A percentile compares a stretch with the other conserved stretches of the same genome.
Evolutionary conservation across 2,113 vertebrate genomes (phyloP).

Genomic region (Gambusia affinis): DNA sequence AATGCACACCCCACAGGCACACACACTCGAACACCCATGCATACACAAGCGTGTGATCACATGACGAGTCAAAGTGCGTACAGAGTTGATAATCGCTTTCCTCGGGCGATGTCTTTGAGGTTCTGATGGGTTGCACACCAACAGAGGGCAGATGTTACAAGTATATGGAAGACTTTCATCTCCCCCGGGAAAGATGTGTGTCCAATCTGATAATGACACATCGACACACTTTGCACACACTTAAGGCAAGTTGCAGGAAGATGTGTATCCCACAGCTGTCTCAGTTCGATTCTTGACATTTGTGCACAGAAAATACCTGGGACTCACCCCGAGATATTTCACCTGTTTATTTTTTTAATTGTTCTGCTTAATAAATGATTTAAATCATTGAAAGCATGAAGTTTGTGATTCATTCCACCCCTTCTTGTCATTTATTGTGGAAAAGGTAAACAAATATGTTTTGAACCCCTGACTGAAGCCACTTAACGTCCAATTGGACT

Average conservation of each 20-base stretch:
- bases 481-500: constrained; percentile 89
- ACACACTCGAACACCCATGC: constrained; percentile 2
- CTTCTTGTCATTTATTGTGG: constrained; percentile 28
- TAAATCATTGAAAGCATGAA: neutral
- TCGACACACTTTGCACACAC: constrained; percentile 58
- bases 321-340: constrained; percentile 8
- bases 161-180: constrained; percentile 74
- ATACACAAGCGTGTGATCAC: constrained; percentile 50
- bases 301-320: constrained; percentile 13
- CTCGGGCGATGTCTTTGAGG: constrained; percentile 67
- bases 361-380: neutral
- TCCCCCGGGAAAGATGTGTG: constrained; percentile 74
- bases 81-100: constrained; percentile 60
- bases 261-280: constrained; percentile 48
- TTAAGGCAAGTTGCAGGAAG: constrained; percentile 52
- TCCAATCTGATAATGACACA: constrained; percentile 78
- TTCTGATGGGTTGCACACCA: constrained; percentile 50
- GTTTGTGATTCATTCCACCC: neutral
- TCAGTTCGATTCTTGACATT: constrained; percentile 28
- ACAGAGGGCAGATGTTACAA: constrained; percentile 69
- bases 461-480: constrained; percentile 66
- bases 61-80: constrained; percentile 32
- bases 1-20: constrained; percentile 2
- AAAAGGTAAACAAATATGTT: constrained; percentile 60
- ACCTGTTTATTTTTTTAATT: neutral